These are phyloP conservation scores for Brienomyrus longianalis DNA, from an alignment of 2,113 vertebrate species.

Conservation along the genomic window DNA sequence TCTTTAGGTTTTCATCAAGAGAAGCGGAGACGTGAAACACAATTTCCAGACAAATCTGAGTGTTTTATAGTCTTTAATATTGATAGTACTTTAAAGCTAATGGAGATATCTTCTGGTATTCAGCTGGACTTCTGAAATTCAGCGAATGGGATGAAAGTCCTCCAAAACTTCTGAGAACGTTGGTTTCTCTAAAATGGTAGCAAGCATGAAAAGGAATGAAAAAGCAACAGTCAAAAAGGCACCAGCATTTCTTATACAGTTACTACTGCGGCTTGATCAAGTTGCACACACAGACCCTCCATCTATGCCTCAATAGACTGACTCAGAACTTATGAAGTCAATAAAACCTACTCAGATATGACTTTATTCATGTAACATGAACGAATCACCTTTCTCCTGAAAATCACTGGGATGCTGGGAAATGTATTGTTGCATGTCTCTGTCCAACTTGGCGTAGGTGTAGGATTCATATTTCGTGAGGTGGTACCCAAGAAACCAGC, in stretches of 20 bases:
- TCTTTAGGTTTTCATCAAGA: neutral
- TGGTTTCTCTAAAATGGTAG: slow-evolving; percentile 63
- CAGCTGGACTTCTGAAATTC: slow-evolving; percentile 35
- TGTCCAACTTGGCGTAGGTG: slow-evolving; percentile 59
- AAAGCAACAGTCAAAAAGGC: neutral
- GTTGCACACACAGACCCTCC: neutral
- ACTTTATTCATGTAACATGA: neutral
- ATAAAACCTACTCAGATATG: neutral
- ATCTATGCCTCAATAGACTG: neutral
- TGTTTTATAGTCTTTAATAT: neutral
- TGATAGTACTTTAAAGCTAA: neutral
- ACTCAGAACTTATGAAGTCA: neutral
- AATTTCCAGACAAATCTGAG: neutral
- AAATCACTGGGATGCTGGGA: slow-evolving; percentile 69
- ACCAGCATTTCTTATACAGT: neutral
- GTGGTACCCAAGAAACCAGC: slow-evolving; percentile 76
- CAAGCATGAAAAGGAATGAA: slow-evolving; percentile 6
- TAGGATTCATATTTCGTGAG: slow-evolving; percentile 65
- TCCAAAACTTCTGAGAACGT: slow-evolving; percentile 70
- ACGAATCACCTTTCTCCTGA: slow-evolving; percentile 51
- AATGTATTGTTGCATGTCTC: slow-evolving; percentile 71
- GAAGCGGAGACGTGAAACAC: neutral
- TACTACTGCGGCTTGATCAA: neutral
- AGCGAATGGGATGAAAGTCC: slow-evolving; percentile 74
- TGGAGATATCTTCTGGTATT: neutral